These are phyloP conservation scores for Trissoscelio sp. DNA, from an alignment of 2,888 invertebrate species.

Conservation along the genomic window DNA sequence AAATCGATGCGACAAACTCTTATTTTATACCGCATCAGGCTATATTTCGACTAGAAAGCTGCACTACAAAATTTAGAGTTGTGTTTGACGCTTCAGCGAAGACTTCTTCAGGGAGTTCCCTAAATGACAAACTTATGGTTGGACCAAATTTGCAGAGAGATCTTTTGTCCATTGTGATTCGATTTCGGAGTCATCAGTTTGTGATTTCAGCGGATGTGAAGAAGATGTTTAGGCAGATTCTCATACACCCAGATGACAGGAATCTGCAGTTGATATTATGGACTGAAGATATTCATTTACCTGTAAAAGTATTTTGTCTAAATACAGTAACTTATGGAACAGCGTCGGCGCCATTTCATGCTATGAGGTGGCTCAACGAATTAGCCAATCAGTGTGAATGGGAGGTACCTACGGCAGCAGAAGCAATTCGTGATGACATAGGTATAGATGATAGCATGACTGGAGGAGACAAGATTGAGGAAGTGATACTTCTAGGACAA, in stretches of 20 bases:
- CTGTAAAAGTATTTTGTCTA: not conserved
- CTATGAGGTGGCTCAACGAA: not conserved
- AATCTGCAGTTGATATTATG: not conserved
- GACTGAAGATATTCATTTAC: not conserved
- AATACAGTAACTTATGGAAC: constrained; percentile 11
- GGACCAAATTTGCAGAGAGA: constrained; percentile 7
- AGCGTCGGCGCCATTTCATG: not conserved
- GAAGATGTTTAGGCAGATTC: constrained; percentile 17
- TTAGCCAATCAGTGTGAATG: not conserved
- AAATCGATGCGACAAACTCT: not conserved
- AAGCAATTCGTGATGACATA: not conserved
- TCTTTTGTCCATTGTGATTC: not conserved
- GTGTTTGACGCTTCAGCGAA: constrained; percentile 16
- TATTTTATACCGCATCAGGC: constrained; percentile 12
- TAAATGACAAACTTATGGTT: not conserved
- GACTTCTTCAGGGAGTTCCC: not conserved
- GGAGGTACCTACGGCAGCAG: not conserved
- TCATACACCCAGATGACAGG: constrained; percentile 1
- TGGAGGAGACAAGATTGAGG: too few species aligned
- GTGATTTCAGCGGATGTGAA: not conserved
- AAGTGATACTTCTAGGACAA: too few species aligned
- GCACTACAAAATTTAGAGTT: not conserved
- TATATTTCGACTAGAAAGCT: not conserved
- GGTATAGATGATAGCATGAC: constrained; percentile 12
- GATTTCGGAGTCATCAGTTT: not conserved